These are phyloP conservation scores for Palythoa heliodiscus DNA, from an alignment of 92 coral and sea anemone species.

Conservation along the genomic window DNA sequence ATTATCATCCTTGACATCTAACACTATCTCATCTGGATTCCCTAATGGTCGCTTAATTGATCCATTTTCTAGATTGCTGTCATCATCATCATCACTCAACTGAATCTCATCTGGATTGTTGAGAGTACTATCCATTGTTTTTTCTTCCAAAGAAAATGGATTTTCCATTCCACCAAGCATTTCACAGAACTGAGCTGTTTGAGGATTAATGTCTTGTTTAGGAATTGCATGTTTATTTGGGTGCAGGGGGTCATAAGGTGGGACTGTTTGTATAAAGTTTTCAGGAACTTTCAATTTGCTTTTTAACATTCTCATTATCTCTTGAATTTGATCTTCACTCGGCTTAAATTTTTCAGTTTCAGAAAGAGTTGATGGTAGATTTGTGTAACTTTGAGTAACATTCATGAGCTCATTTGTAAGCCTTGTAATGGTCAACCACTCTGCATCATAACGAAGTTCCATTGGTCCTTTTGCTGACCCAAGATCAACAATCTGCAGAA, in stretches of 20 bases:
- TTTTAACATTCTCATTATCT: constrained; percentile 59
- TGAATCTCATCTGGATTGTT: constrained; percentile 90
- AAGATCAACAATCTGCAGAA: constrained; percentile 83
- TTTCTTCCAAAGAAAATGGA: constrained; percentile 56
- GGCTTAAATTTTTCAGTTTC: constrained; percentile 70
- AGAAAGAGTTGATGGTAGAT: constrained; percentile 61
- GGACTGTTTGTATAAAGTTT: constrained; percentile 75
- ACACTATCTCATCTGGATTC: constrained; percentile 69
- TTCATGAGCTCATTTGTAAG: constrained; percentile 76
- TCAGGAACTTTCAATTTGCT: constrained; percentile 67
- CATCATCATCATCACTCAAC: constrained; percentile 70
- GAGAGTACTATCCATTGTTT: constrained; percentile 34
- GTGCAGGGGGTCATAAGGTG: constrained; percentile 67
- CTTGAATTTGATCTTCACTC: constrained; percentile 56
- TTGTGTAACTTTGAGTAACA: constrained; percentile 52
- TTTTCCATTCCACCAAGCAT: constrained; percentile 76
- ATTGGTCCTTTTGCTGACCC: constrained; percentile 79
- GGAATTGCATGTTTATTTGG: constrained; percentile 59
- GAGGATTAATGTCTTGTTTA: constrained; percentile 66
- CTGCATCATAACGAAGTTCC: constrained; percentile 85
- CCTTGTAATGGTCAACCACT: constrained; percentile 88
- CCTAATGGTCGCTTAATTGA: not conserved
- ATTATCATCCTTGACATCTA: constrained; percentile 47
- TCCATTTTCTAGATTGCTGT: constrained; percentile 14
- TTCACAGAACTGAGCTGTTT: constrained; percentile 77